Evolutionary conservation across 2,888 invertebrate genomes (phyloP), one percentile per base, ranked within the genome.

Genomic region (Villa cingulata): DNA sequence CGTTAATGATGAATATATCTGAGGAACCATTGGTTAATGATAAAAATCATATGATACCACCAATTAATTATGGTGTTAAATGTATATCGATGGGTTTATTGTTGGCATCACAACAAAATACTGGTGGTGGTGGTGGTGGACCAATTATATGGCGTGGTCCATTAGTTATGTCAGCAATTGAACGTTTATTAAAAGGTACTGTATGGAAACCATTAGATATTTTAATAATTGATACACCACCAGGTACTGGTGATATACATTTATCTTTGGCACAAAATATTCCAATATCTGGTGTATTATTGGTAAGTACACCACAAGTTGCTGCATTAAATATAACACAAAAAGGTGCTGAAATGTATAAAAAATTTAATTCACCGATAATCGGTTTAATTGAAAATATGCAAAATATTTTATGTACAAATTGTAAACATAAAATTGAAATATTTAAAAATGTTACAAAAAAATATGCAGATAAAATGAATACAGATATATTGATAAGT

Each of bases 61-160:
- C 91, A 6, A 70, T 83, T 18, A 95, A 96, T 70, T 92, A 87
- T 72, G 91, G 90, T 46, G 77, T 96, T 3, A 91, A 94, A 77
- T 95, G 94, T 60, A 87, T 96, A 83, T 96, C 95, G 4, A 94
- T 96, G 87, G 95, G 94, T 4, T 82, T 94, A 63, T 70, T 96
- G 18, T 70, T 96, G 18, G 83, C 91, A 2, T 81, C 88, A 50
- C 81, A 81, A 52, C n/a, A n/a, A n/a, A n/a, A n/a, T n/a, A n/a
- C n/a, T n/a, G n/a, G n/a, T n/a, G n/a, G n/a, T n/a, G n/a, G n/a
- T n/a, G n/a, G n/a, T n/a, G n/a, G n/a, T n/a, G 78, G 85, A 10
- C 86, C 96, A 0, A 81, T 94, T 12, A 83, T 96, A 29, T 97
- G 96, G 96, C 77, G 96, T 53, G 96, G 96, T 0, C 76, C 94